phyloP scores from a whole-genome alignment of 2,113 vertebrate genomes.

The Hydrochoerus hydrochaeris region DNA sequence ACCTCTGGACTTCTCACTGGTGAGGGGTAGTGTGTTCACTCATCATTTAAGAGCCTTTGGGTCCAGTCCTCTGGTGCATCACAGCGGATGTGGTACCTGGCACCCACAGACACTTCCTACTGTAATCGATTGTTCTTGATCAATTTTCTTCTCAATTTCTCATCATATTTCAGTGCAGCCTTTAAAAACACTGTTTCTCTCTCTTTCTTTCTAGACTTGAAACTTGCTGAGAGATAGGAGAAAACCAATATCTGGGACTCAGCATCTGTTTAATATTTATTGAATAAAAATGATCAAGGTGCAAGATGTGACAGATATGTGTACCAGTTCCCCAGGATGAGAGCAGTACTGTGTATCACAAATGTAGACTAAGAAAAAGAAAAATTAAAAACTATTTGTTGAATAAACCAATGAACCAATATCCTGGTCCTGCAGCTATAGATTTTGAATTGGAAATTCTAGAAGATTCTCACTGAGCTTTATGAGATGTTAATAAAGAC shows the following conservation, averaged over 20 bases:
- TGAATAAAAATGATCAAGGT: not conserved
- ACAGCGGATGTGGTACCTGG: conserved; percentile 6
- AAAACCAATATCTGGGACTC: not conserved
- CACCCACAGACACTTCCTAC: conserved; percentile 46
- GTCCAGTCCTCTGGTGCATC: not conserved
- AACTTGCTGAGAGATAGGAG: not conserved
- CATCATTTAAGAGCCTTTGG: conserved; percentile 33
- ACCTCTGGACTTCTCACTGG: not conserved
- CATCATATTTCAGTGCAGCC: not conserved
- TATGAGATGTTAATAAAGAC: conserved; percentile 29
- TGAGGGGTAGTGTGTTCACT: not conserved
- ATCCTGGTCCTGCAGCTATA: not conserved
- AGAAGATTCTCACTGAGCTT: not conserved
- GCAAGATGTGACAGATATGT: not conserved
- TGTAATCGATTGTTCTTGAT: conserved; percentile 47
- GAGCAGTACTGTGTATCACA: not conserved
- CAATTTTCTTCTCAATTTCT: conserved; percentile 7
- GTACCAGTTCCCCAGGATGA: not conserved
- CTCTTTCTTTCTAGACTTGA: not conserved
- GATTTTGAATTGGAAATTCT: conserved; percentile 23
- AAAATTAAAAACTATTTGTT: not conserved
- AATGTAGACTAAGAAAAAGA: not conserved
- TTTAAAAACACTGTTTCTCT: not conserved
- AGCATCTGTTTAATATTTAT: not conserved
- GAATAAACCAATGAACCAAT: conserved; percentile 17